phyloP scores from a whole-genome alignment of 2,888 invertebrate species.

The Branchellion lobata region DNA sequence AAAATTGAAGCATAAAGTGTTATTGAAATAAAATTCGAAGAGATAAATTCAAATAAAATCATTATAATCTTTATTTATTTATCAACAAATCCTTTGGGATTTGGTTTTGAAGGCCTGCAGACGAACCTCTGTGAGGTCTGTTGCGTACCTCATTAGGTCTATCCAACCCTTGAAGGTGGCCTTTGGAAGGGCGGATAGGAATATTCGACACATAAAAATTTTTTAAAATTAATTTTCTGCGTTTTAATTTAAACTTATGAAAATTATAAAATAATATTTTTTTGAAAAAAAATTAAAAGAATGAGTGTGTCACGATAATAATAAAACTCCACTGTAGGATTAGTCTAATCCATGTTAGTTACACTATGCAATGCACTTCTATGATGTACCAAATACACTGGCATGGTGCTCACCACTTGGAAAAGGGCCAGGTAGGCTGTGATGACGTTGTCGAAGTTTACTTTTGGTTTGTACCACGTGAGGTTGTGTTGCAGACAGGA shows the following conservation, averaged over 20 bases:
- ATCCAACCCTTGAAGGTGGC: slow-evolving; percentile 99
- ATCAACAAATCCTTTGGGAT: neutral
- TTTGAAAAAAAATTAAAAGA: too few species aligned
- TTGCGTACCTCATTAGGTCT: slow-evolving; percentile 67
- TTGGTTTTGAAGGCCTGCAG: neutral
- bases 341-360: too few species aligned
- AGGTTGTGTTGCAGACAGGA: slow-evolving; percentile 73
- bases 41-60: too few species aligned
- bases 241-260: neutral
- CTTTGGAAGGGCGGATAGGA: slow-evolving; percentile 55
- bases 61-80: too few species aligned
- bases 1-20: neutral
- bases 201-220: too few species aligned
- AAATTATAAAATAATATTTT: neutral
- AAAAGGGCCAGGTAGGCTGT: slow-evolving; percentile 95
- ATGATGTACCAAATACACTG: too few species aligned
- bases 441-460: slow-evolving; percentile 97
- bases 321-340: too few species aligned
- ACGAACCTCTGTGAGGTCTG: slow-evolving; percentile 41
- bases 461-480: slow-evolving; percentile 91
- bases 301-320: too few species aligned
- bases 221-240: too few species aligned
- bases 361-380: too few species aligned
- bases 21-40: neutral
- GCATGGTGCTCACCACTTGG: slow-evolving; percentile 77